Evolutionary conservation across 2,888 invertebrate genomes (phyloP).

Genomic region (Ceramica pisi): DNA sequence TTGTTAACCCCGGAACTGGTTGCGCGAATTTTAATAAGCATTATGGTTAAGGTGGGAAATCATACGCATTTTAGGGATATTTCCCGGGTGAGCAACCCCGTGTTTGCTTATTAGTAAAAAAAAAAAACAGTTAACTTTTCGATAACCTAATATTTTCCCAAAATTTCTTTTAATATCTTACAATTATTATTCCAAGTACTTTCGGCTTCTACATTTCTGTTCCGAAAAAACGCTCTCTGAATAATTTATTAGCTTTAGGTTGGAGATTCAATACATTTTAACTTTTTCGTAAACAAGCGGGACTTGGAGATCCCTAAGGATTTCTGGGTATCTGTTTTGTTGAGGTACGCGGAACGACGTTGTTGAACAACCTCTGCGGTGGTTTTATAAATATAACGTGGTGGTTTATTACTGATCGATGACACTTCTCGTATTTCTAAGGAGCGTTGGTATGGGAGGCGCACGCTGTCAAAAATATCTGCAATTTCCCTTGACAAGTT

Average conservation of each 20-base stretch:
- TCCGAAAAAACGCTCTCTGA: constrained; percentile 44
- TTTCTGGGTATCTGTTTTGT: constrained; percentile 32
- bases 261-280: constrained; percentile 58
- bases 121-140: neutral
- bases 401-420: too few species aligned
- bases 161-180: neutral
- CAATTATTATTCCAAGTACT: constrained; percentile 41
- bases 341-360: neutral
- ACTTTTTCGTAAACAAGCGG: constrained; percentile 60
- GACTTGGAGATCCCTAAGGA: constrained; percentile 50
- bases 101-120: neutral
- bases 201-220: constrained; percentile 18
- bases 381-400: constrained; percentile 2
- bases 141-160: neutral
- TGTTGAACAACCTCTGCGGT: constrained; percentile 4
- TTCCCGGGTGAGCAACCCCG: too few species aligned
- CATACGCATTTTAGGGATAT: too few species aligned
- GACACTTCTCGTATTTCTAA: too few species aligned
- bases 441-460: too few species aligned
- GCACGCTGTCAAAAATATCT: too few species aligned
- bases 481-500: too few species aligned
- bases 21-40: too few species aligned
- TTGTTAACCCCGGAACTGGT: too few species aligned
- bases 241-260: constrained; percentile 50
- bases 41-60: too few species aligned